A percentile compares a stretch with the other conserved stretches of the same genome.
Evolutionary conservation across 2,113 vertebrate species (phyloP).

Genomic region (Paramisgurnus dabryanus): DNA sequence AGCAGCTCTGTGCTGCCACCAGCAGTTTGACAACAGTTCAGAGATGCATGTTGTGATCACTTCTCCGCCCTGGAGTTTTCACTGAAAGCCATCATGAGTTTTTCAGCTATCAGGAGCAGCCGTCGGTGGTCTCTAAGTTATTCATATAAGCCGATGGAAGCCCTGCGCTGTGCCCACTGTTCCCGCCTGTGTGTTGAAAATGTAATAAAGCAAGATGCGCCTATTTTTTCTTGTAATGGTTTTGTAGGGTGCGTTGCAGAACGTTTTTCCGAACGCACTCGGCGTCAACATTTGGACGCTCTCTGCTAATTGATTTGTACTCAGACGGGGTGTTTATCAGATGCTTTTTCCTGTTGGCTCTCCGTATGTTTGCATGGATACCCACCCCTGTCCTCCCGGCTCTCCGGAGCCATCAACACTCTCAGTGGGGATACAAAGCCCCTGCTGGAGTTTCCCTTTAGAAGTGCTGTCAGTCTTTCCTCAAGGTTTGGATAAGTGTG

Average conservation of each 20-base stretch:
- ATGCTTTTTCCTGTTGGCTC: slow-evolving; percentile 51
- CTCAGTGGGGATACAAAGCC: slow-evolving; percentile 33
- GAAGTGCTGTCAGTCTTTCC: slow-evolving; percentile 28
- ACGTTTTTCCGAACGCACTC: not conserved
- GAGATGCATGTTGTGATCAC: slow-evolving; percentile 40
- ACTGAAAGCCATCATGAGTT: slow-evolving; percentile 48
- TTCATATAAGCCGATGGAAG: slow-evolving; percentile 47
- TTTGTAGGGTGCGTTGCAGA: slow-evolving; percentile 21
- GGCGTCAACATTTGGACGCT: slow-evolving; percentile 26
- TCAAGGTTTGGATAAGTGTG: slow-evolving; percentile 8
- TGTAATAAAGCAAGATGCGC: slow-evolving; percentile 31
- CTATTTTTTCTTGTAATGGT: slow-evolving; percentile 34
- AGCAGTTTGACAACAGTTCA: slow-evolving; percentile 49
- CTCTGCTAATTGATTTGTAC: slow-evolving; percentile 58
- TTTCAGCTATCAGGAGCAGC: slow-evolving; percentile 38
- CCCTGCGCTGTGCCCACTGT: slow-evolving; percentile 37
- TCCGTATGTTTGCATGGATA: slow-evolving; percentile 55
- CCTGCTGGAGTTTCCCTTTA: slow-evolving; percentile 44
- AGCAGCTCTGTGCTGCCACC: slow-evolving; percentile 42
- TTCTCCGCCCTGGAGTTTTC: slow-evolving; percentile 39
- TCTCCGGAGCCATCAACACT: slow-evolving; percentile 44
- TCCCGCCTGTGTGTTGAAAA: slow-evolving; percentile 13
- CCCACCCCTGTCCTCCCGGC: slow-evolving; percentile 30
- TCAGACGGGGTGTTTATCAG: slow-evolving; percentile 55
- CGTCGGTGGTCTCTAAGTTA: slow-evolving; percentile 46